Percentiles rank a stretch among this genome's conserved stretches.
phyloP scores from a whole-genome alignment of 2,888 invertebrate species.

The Drosophila yooni region DNA sequence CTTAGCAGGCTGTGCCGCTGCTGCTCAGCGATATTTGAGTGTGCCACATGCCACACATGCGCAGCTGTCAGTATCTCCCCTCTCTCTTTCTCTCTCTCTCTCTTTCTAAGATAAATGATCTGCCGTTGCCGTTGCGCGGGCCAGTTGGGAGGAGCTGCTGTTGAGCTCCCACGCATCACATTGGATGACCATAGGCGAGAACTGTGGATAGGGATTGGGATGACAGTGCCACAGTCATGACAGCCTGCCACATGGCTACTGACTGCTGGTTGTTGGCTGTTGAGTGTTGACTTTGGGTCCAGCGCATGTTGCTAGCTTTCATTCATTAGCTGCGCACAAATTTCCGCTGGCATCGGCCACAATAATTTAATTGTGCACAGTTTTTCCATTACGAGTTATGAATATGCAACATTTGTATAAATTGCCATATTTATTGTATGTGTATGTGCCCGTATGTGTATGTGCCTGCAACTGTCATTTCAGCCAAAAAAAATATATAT shows the following conservation, averaged over 20 bases:
- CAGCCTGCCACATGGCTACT: conserved; percentile 23
- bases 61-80: conserved; percentile 14
- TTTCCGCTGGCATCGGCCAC: conserved; percentile 56
- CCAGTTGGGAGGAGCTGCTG: conserved; percentile 6
- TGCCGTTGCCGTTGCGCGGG: conserved; percentile 25
- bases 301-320: conserved; percentile 23
- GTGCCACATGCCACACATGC: conserved; percentile 54
- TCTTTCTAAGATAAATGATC: conserved; percentile 48
- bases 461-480: conserved; percentile 65
- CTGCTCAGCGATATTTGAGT: conserved; percentile 34
- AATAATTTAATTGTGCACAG: conserved; percentile 63
- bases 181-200: conserved; percentile 35
- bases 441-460: conserved; percentile 18
- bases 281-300: neutral
- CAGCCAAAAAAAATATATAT: conserved; percentile 28
- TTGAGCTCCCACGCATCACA: conserved; percentile 64
- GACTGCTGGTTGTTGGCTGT: neutral
- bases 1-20: conserved; percentile 36
- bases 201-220: neutral
- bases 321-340: conserved; percentile 52
- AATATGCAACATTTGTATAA: conserved; percentile 77
- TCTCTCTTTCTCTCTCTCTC: neutral
- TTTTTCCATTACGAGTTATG: conserved; percentile 73
- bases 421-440: conserved; percentile 64
- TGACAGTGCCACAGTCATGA: conserved; percentile 7